Conservation (phyloP, 2,797 vertebrate genomes). For the Acanthis flammea region DNA sequence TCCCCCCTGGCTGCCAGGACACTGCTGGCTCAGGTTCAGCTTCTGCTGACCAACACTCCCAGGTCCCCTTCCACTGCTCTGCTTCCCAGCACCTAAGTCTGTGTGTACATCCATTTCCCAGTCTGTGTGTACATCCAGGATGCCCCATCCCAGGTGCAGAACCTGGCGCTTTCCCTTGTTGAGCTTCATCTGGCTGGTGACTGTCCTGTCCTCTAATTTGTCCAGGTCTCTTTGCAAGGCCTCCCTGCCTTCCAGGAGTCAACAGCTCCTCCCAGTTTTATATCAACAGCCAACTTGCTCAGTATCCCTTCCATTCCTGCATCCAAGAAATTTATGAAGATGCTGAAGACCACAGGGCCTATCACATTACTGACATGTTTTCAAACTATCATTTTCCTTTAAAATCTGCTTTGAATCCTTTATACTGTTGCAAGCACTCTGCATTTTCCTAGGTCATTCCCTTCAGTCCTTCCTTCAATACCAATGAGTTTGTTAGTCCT, state of each 20-base stretch:
- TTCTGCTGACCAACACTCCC: not conserved
- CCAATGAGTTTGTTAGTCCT: not conserved
- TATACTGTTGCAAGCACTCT: not conserved
- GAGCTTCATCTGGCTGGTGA: not conserved
- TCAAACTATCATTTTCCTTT: not conserved
- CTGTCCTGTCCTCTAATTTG: not conserved
- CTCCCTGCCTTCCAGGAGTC: not conserved
- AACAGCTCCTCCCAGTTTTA: not conserved
- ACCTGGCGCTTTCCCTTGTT: not conserved
- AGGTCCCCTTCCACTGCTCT: not conserved
- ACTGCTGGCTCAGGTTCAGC: not conserved
- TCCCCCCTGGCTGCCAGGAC: not conserved
- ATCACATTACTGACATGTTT: not conserved
- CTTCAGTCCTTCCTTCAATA: not conserved
- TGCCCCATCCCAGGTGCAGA: not conserved
- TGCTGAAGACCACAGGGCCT: not conserved
- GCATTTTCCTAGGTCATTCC: not conserved
- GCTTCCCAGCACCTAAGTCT: not conserved
- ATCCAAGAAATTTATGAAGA: not conserved
- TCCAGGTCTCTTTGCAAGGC: not conserved
- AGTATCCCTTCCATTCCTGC: not conserved
- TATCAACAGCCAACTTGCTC: not conserved
- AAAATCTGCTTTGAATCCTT: not conserved
- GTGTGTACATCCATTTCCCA: not conserved
- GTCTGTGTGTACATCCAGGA: not conserved